Conservation (phyloP, 2,113 vertebrate species). For the Excalfactoria chinensis region DNA sequence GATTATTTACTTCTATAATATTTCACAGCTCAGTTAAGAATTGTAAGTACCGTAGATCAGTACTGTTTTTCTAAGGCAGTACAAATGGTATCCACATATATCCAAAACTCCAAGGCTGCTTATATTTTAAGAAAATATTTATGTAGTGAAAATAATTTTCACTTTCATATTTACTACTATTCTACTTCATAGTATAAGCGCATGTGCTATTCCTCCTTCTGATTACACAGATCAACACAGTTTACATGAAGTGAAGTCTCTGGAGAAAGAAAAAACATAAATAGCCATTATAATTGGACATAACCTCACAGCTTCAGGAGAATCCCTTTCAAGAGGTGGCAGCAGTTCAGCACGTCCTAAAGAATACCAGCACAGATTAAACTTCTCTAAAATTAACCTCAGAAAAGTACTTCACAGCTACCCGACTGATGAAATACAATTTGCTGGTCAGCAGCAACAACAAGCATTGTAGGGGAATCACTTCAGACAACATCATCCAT, state of each 20-base stretch:
- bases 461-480: background rate
- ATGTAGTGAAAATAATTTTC: background rate
- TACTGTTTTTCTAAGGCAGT: background rate
- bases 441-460: background rate
- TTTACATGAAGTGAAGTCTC: background rate
- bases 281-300: background rate
- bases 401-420: background rate
- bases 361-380: background rate
- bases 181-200: background rate
- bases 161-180: background rate
- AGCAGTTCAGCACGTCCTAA: background rate
- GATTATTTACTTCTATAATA: background rate
- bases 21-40: background rate
- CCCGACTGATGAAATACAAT: background rate
- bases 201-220: background rate
- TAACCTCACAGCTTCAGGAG: background rate
- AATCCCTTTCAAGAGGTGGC: background rate
- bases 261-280: background rate
- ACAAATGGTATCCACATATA: background rate
- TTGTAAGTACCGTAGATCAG: background rate
- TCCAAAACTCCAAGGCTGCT: background rate
- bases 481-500: background rate
- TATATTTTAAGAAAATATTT: background rate
- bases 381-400: background rate
- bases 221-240: background rate